Conservation (phyloP, 1,140 invertebrate genomes). For the Trichonephila clavata region DNA sequence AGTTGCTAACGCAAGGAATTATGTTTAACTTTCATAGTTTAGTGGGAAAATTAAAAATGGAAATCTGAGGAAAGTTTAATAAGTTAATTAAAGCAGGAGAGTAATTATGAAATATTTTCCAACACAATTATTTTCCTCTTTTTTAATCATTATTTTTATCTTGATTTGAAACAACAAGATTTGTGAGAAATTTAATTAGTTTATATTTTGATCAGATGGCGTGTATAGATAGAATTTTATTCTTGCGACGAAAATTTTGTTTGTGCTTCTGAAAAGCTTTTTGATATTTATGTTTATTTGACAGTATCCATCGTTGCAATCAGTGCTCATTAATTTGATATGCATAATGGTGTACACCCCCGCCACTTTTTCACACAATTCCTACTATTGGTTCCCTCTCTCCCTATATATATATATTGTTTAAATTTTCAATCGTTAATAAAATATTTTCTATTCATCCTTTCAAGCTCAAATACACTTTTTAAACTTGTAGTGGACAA, state of each 20-base stretch:
- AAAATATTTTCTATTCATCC: too few relatives aligned
- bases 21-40: not conserved
- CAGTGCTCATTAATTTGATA: too few relatives aligned
- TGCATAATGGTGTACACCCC: too few relatives aligned
- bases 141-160: not conserved
- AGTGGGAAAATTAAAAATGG: not conserved
- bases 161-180: not conserved
- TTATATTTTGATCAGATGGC: not conserved
- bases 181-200: not conserved
- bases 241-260: too few relatives aligned
- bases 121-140: not conserved
- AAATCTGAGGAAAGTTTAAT: not conserved
- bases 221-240: too few relatives aligned
- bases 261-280: not conserved
- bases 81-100: not conserved
- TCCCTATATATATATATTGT: too few relatives aligned
- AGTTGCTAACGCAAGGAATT: not conserved
- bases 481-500: too few relatives aligned
- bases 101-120: not conserved
- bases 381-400: too few relatives aligned
- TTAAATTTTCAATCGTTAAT: too few relatives aligned
- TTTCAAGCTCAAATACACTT: too few relatives aligned
- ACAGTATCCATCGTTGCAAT: too few relatives aligned
- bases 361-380: too few relatives aligned
- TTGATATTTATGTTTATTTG: not conserved